Base-by-base conservation (phyloP, 2,797 vertebrate genomes). In the Cyclura pinguis region DNA sequence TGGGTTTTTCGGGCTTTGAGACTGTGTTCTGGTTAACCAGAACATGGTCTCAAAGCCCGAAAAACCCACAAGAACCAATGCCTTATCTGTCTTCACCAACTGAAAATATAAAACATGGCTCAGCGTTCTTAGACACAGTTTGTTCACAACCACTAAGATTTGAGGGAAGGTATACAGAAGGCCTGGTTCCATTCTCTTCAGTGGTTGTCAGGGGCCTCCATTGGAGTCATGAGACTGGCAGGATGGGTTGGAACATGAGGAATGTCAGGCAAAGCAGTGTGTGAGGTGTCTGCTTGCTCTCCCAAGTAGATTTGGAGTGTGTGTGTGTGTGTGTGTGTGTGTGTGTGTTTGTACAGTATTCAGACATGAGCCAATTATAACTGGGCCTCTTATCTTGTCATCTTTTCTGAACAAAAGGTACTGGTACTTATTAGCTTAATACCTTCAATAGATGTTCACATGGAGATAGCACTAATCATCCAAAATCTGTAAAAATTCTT, bases 21-120 rank as follows among this genome's bases (percentile, higher is more conserved):
- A n/a, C n/a, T n/a, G n/a, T n/a, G n/a, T n/a, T n/a, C n/a, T n/a
- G n/a, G n/a, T n/a, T n/a, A n/a, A n/a, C n/a, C n/a, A n/a, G n/a
- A n/a, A n/a, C n/a, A n/a, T n/a, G n/a, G n/a, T n/a, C n/a, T n/a
- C n/a, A n/a, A n/a, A n/a, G n/a, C n/a, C n/a, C n/a, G n/a, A n/a
- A n/a, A n/a, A n/a, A n/a, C n/a, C n/a, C n/a, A n/a, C n/a, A n/a
- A n/a, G n/a, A n/a, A n/a, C n/a, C n/a, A n/a, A n/a, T 86, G 92
- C 90, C 90, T 67, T 74, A 0, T 92, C 80, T 88, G 38, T 77
- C 85, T 87, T 94, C 55, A 87, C 73, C 69, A 92, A 87, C 76
- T 50, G 50, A 84, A 78, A 57, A 83, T 24, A 87, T 88, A 90
- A 93, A 83, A 90, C 10, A 84, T 69, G 20, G 18, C 84, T 89